phyloP scores from a whole-genome alignment of 2,888 invertebrate genomes.

The Oasisia sp. region DNA sequence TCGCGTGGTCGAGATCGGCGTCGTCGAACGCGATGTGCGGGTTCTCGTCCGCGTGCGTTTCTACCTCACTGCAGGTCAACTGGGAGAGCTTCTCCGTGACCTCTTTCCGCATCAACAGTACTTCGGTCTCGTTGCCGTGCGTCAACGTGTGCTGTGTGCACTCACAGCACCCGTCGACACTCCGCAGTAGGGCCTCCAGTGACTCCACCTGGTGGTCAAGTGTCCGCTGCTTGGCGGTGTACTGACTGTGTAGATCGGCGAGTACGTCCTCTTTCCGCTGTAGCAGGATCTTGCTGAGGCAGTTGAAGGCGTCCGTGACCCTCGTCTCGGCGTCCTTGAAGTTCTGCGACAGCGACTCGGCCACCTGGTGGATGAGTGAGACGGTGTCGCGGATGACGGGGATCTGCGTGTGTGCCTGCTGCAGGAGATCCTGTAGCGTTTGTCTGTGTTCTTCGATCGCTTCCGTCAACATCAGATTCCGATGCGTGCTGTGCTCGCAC shows the following conservation, averaged over 20 bases:
- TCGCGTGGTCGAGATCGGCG: conserved; percentile 53
- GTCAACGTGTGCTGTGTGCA: conserved; percentile 68
- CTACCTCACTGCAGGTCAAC: conserved; percentile 50
- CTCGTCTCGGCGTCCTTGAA: conserved; percentile 53
- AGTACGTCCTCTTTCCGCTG: conserved; percentile 60
- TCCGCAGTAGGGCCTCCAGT: conserved; percentile 63
- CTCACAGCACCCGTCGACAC: conserved; percentile 66
- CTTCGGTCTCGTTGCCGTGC: conserved; percentile 67
- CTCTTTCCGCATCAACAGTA: conserved; percentile 68
- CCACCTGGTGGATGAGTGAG: conserved; percentile 53
- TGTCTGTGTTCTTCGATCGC: conserved; percentile 66
- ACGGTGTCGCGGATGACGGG: conserved; percentile 61
- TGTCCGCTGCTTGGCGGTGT: conserved; percentile 59
- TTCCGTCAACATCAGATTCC: conserved; percentile 64
- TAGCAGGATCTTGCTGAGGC: conserved; percentile 56
- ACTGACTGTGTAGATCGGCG: conserved; percentile 58
- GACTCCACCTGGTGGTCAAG: conserved; percentile 61
- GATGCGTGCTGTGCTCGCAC: conserved; percentile 68
- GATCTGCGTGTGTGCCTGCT: conserved; percentile 59
- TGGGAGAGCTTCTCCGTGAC: conserved; percentile 66
- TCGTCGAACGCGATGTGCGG: conserved; percentile 61
- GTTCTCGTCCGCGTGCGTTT: conserved; percentile 63
- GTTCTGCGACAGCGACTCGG: conserved; percentile 46
- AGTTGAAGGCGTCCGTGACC: conserved; percentile 61
- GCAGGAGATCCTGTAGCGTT: conserved; percentile 54